Conservation (phyloP, 53 echinoderm and acorn worm species). For the Patiria pectinifera region DNA sequence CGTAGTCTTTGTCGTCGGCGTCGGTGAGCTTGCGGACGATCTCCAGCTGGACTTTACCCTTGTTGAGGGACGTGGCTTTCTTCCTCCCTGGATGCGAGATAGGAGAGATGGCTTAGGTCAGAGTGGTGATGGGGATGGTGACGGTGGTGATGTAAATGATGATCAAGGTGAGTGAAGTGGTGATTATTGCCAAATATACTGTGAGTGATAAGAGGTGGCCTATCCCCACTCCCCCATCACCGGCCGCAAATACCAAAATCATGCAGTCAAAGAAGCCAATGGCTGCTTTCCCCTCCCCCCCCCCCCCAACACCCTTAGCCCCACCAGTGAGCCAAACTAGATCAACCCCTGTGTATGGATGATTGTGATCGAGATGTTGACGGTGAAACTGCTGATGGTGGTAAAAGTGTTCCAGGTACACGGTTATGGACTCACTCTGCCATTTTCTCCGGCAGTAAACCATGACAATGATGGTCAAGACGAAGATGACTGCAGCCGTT, state of each 20-base stretch:
- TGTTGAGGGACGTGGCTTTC: slow-evolving; percentile 16
- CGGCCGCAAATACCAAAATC: no score
- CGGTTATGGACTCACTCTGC: slow-evolving; percentile 63
- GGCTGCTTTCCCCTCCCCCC: no score
- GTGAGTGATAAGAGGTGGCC: no score
- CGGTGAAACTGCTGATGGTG: not conserved
- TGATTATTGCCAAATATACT: no score
- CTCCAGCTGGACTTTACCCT: slow-evolving; percentile 67
- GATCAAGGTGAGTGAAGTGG: not conserved
- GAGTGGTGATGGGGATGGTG: not conserved
- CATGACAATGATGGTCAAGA: slow-evolving; percentile 79
- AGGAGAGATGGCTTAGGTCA: not conserved
- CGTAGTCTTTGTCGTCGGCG: slow-evolving; percentile 30
- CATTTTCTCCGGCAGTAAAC: slow-evolving; percentile 77
- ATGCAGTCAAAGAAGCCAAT: no score
- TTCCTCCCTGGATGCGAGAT: slow-evolving; percentile 7
- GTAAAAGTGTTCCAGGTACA: not conserved
- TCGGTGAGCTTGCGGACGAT: slow-evolving; percentile 66
- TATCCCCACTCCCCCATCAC: no score
- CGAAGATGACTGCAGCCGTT: slow-evolving; percentile 74
- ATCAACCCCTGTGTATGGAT: no score
- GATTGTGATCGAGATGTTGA: no score
- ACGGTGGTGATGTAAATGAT: not conserved
- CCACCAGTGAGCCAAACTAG: no score
- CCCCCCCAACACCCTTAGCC: no score